These are phyloP conservation scores for Thera obeliscata DNA, from an alignment of 2,888 invertebrate genomes.

Conservation along the genomic window DNA sequence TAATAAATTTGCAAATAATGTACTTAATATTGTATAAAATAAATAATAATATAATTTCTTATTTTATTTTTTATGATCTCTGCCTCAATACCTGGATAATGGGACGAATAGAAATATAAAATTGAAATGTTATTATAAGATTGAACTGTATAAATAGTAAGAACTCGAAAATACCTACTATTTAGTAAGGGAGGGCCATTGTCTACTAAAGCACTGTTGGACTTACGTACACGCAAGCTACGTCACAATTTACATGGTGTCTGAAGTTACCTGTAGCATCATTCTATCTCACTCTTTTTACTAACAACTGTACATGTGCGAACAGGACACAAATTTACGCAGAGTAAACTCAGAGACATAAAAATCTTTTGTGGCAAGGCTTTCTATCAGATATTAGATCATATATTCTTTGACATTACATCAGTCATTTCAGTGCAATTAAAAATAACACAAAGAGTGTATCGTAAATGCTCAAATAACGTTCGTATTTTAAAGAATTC, in stretches of 20 bases:
- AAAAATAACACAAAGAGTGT: too few relatives aligned
- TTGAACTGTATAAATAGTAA: slow-evolving; percentile 63
- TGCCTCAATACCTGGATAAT: slow-evolving; percentile 54
- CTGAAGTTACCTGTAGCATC: background rate
- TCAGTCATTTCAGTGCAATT: too few relatives aligned
- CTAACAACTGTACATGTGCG: background rate
- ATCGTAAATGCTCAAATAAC: too few relatives aligned
- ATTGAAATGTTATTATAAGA: slow-evolving; percentile 61
- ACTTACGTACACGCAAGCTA: slow-evolving; percentile 29
- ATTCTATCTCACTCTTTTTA: background rate
- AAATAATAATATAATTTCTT: slow-evolving; percentile 9
- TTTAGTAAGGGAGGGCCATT: slow-evolving; percentile 45
- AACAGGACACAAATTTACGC: background rate
- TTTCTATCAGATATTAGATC: background rate
- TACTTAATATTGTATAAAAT: slow-evolving; percentile 21
- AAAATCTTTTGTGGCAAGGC: background rate
- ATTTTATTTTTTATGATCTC: slow-evolving; percentile 41
- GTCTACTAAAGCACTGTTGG: slow-evolving; percentile 51
- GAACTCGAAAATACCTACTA: slow-evolving; percentile 45
- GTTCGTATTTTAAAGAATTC: background rate
- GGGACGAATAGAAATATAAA: slow-evolving; percentile 61
- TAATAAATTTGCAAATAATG: background rate
- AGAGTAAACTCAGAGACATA: background rate
- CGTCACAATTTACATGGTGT: background rate
- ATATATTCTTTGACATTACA: background rate